Evolutionary conservation across 2,888 invertebrate genomes (phyloP).

Genomic region (Eremobia ochroleuca): DNA sequence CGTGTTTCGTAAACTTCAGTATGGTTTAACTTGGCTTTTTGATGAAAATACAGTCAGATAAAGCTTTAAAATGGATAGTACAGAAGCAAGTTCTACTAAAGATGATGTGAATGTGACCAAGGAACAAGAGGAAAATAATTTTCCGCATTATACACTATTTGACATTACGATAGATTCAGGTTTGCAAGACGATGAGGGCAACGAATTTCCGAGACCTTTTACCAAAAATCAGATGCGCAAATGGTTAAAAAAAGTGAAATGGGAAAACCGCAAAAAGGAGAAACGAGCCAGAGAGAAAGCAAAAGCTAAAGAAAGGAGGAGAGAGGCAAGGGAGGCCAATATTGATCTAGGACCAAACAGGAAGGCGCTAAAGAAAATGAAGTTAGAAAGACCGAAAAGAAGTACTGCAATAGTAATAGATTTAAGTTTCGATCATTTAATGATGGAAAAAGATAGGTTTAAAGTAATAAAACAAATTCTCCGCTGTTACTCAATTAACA

Average conservation of each 20-base stretch:
- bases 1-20: constrained; percentile 23
- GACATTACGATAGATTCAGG: constrained; percentile 87
- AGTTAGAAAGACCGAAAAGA: constrained; percentile 93
- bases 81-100: constrained; percentile 50
- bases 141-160: constrained; percentile 82
- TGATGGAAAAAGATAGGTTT: constrained; percentile 97
- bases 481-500: constrained; percentile 97
- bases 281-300: constrained; percentile 94
- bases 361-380: constrained; percentile 94
- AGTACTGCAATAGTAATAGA: constrained; percentile 95
- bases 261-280: constrained; percentile 93
- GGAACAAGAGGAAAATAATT: constrained; percentile 67
- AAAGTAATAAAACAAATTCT: constrained; percentile 97
- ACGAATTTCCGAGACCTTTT: constrained; percentile 86
- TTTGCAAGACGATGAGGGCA: constrained; percentile 86
- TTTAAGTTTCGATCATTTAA: constrained; percentile 97
- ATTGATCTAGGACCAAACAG: constrained; percentile 94
- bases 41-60: neutral
- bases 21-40: constrained; percentile 1
- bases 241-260: constrained; percentile 93
- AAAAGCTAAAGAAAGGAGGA: constrained; percentile 93
- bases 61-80: constrained; percentile 63
- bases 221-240: constrained; percentile 93
- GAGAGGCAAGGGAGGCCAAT: constrained; percentile 93
- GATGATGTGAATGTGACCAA: constrained; percentile 44